These are phyloP conservation scores for Falco cherrug DNA, from an alignment of 2,797 vertebrate genomes.

Conservation along the genomic window DNA sequence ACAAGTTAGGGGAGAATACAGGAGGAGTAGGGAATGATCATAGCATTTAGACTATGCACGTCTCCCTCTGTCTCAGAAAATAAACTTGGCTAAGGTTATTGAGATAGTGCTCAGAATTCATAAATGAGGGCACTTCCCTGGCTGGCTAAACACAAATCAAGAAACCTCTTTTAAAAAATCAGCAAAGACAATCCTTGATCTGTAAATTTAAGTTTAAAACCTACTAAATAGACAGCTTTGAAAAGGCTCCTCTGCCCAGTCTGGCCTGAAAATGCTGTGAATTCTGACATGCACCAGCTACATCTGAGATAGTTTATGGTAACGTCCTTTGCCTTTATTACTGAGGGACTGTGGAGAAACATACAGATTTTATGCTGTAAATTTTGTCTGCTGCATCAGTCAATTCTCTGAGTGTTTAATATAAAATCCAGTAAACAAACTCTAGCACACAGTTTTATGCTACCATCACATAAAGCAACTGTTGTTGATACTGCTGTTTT, in stretches of 20 bases:
- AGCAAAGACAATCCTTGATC: background rate
- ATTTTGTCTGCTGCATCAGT: background rate
- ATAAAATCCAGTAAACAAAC: background rate
- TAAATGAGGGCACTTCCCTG: background rate
- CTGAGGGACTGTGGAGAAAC: background rate
- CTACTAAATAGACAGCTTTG: background rate
- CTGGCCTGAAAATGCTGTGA: background rate
- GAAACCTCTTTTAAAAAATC: background rate
- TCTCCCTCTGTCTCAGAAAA: background rate
- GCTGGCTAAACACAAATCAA: background rate
- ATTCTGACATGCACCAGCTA: background rate
- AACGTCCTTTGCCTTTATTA: background rate
- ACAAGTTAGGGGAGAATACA: background rate
- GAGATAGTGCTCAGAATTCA: background rate
- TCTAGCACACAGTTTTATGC: background rate
- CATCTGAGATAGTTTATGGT: background rate
- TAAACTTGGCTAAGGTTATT: background rate
- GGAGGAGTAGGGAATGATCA: background rate
- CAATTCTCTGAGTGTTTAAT: background rate
- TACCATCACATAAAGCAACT: background rate
- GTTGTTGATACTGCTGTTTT: background rate
- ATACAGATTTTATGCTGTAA: rapidly evolving
- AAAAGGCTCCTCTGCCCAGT: background rate
- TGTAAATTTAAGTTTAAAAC: background rate
- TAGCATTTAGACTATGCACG: background rate